A percentile compares a stretch with the other conserved stretches of the same genome.
Evolutionary conservation across 2,113 vertebrate genomes (phyloP).

Genomic region (Crotophaga sulcirostris): DNA sequence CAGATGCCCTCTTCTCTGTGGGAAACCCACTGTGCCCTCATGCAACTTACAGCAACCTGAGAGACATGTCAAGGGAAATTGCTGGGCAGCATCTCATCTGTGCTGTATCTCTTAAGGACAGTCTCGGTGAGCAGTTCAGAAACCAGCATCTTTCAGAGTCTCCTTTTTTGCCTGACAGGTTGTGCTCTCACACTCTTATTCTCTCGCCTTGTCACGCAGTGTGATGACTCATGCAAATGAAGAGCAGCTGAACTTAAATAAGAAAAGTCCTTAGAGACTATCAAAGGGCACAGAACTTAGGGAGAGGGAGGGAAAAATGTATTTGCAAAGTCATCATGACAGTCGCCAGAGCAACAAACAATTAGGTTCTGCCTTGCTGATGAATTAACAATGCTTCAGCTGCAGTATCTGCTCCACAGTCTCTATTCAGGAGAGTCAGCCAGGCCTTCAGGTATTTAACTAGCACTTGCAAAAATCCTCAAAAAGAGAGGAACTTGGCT

Average conservation of each 20-base stretch:
- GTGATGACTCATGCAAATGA: conserved; percentile 49
- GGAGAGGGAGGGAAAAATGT: neutral
- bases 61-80: neutral
- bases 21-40: neutral
- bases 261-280: conserved; percentile 16
- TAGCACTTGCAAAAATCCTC: neutral
- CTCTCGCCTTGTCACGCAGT: conserved; percentile 24
- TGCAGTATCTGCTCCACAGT: neutral
- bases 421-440: neutral
- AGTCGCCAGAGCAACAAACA: conserved; percentile 36
- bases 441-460: conserved; percentile 18
- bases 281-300: conserved; percentile 44
- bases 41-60: neutral
- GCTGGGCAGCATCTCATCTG: neutral
- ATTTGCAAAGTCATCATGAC: conserved; percentile 33
- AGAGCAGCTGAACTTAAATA: conserved; percentile 30
- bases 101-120: neutral
- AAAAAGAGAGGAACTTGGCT: neutral
- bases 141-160: neutral
- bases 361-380: conserved; percentile 16
- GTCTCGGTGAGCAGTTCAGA: neutral
- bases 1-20: neutral
- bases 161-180: neutral
- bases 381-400: neutral
- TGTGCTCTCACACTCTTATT: neutral